A percentile compares a stretch with the other conserved stretches of the same genome.
These are phyloP conservation scores for Psephotus haematonotus DNA, from an alignment of 2,113 vertebrate species.

Conservation along the genomic window DNA sequence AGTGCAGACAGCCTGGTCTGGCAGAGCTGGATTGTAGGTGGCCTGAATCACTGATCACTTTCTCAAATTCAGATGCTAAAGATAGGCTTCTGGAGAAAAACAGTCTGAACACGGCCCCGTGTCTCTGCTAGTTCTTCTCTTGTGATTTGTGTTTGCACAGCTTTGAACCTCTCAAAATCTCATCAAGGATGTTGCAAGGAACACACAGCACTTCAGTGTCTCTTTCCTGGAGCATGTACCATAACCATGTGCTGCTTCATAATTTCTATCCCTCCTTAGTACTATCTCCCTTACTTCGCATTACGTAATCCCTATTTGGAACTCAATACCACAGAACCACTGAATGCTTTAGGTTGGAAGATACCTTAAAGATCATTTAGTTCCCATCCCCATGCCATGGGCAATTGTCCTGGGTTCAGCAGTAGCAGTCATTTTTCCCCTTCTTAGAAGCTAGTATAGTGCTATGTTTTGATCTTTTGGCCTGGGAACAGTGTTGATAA, in stretches of 20 bases:
- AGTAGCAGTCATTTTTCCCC: no score
- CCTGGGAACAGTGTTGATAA: no score
- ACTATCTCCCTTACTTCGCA: background rate
- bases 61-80: constrained; percentile 58
- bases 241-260: background rate
- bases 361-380: background rate
- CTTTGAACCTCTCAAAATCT: background rate
- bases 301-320: background rate
- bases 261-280: background rate
- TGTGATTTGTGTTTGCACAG: background rate
- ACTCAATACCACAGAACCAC: background rate
- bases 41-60: constrained; percentile 69
- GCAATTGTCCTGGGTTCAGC: no score
- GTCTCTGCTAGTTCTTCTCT: constrained; percentile 6
- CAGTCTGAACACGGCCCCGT: constrained; percentile 1
- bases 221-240: background rate
- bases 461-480: no score
- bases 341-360: background rate
- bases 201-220: background rate
- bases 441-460: no score
- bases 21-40: constrained; percentile 52
- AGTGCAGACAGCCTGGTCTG: constrained; percentile 63
- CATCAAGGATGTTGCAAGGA: background rate
- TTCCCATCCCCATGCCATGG: background rate
- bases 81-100: constrained; percentile 50